Evolutionary conservation across 2,113 vertebrate species (phyloP), one percentile per base, ranked within the genome.

Genomic region (Ciconia maguari): DNA sequence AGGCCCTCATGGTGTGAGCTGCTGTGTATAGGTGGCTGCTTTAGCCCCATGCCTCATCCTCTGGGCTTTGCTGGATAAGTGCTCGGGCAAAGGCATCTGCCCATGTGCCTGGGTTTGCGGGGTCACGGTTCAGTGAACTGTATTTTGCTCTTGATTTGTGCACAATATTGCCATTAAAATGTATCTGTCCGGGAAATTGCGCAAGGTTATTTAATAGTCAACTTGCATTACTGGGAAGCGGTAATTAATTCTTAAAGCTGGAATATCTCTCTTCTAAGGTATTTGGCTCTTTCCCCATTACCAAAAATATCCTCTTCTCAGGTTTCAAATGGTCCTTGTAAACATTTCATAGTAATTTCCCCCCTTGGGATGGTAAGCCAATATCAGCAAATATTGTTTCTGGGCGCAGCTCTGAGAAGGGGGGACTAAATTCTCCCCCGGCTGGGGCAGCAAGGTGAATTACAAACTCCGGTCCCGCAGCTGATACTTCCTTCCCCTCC

Each of bases 231-330:
- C 79, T 92, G 24, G 46, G 72, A 96, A 96, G 41, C 0, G 0
- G 57, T 92, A 90, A 95, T 96, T 94, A 93, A 86, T 97, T 83
- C 92, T 89, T 74, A 64, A 93, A 94, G 91, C 57, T 80, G 65
- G 30, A 79, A 51, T 94, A 52, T 91, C 91, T 95, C 0, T 89
- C 54, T 92, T 92, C 54, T 60, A 89, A 97, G 49, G 32, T 71
- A 84, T 91, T 94, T 96, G 87, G 71, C 80, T 69, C 74, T 80
- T 77, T 92, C 30, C 27, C 26, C 27, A 9, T 75, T 77, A 78
- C 34, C 71, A 60, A 91, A 95, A 95, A 85, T 62, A 74, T 91
- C 75, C 36, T 74, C 61, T 83, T 71, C 61, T 84, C 30, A 20
- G 76, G 60, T 90, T 94, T 87, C 84, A 80, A 69, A 66, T 11